A percentile compares a stretch with the other conserved stretches of the same genome.
These are phyloP conservation scores for Ectemnius cavifrons DNA, from an alignment of 2,888 invertebrate genomes.

Conservation along the genomic window DNA sequence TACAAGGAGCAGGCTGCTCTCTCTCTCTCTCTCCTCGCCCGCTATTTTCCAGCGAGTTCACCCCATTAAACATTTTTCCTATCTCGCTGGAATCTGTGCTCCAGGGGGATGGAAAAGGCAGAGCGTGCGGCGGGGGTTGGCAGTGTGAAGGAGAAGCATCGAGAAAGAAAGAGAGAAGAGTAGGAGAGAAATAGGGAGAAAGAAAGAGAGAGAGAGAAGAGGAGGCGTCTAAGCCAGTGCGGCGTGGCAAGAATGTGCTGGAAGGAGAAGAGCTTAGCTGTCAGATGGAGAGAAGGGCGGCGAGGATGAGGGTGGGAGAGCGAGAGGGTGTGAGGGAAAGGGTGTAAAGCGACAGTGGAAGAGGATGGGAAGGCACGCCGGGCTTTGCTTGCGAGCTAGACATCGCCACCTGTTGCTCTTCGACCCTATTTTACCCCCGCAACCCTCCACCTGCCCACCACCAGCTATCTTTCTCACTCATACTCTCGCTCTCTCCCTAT, in stretches of 20 bases:
- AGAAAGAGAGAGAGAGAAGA: slow-evolving; percentile 14
- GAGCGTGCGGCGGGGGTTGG: background rate
- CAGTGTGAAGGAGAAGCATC: slow-evolving; percentile 41
- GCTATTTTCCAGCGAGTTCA: slow-evolving; percentile 77
- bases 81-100: slow-evolving; percentile 71
- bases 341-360: slow-evolving; percentile 38
- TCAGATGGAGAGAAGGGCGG: slow-evolving; percentile 34
- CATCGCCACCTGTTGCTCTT: slow-evolving; percentile 76
- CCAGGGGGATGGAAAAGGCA: slow-evolving; percentile 45
- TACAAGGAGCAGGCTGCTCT: slow-evolving; percentile 59
- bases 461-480: background rate
- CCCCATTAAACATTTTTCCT: slow-evolving; percentile 77
- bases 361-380: slow-evolving; percentile 47
- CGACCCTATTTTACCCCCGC: slow-evolving; percentile 61
- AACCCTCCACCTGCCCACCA: slow-evolving; percentile 43
- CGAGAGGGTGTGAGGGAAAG: slow-evolving; percentile 23
- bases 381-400: slow-evolving; percentile 68
- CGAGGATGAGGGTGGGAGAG: slow-evolving; percentile 39
- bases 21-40: slow-evolving; percentile 54
- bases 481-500: slow-evolving; percentile 18
- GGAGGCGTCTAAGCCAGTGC: background rate
- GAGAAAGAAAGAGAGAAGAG: slow-evolving; percentile 26
- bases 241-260: slow-evolving; percentile 23
- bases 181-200: slow-evolving; percentile 2
- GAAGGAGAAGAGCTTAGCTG: slow-evolving; percentile 18